phyloP scores from a whole-genome alignment of 1,140 invertebrate genomes.

The Elymnias hypermnestra region DNA sequence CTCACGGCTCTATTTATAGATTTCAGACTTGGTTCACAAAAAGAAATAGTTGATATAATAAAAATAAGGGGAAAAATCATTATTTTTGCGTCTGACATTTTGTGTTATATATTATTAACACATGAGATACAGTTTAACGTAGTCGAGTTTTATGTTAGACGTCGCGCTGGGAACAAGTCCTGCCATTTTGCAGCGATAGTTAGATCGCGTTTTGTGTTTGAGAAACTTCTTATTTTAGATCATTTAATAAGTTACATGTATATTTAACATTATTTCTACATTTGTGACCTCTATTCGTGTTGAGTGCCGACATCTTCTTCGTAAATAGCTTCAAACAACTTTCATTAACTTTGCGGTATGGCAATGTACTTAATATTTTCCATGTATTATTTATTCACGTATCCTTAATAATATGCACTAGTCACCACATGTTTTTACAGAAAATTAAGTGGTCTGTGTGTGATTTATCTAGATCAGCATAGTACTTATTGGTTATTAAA shows the following conservation, averaged over 20 bases:
- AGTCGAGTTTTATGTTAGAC: background rate
- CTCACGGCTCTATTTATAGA: constrained; percentile 70
- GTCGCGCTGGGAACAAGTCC: constrained; percentile 3
- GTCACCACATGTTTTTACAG: too few relatives aligned
- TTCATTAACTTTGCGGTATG: background rate
- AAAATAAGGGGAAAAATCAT: constrained; percentile 26
- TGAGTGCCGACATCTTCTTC: background rate
- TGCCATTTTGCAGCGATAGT: constrained; percentile 26
- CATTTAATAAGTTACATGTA: constrained; percentile 14
- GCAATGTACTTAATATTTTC: too few relatives aligned
- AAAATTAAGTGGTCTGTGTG: too few relatives aligned
- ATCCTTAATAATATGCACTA: too few relatives aligned
- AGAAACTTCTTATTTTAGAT: constrained; percentile 15
- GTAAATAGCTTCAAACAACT: constrained; percentile 7
- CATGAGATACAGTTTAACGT: background rate
- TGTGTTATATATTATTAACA: background rate
- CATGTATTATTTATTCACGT: too few relatives aligned
- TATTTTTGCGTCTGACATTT: constrained; percentile 13
- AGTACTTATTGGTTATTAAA: too few relatives aligned
- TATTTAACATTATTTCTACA: constrained; percentile 9
- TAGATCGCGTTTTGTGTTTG: constrained; percentile 2
- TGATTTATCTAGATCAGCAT: too few relatives aligned
- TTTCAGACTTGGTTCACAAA: constrained; percentile 60
- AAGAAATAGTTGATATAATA: constrained; percentile 49
- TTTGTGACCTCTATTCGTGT: constrained; percentile 3